Base-by-base conservation (phyloP, 2,113 vertebrate species). In the Cyrtonyx montezumae region DNA sequence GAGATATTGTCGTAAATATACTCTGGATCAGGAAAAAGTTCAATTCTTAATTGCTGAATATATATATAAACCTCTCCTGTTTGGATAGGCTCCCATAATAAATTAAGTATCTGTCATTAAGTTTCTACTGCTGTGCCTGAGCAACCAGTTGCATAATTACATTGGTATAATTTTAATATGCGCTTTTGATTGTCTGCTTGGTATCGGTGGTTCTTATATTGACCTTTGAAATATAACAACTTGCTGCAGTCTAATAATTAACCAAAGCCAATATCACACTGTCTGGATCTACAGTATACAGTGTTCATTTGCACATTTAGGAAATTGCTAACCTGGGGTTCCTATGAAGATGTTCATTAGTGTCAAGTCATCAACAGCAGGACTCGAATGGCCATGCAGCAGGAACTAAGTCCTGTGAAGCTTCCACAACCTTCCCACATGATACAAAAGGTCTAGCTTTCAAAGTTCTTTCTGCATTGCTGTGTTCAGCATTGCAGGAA, bases 221-320 rank as follows among this genome's bases (percentile, higher is more conserved):
- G 91, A 94, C 67, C 84, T 91, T 90, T 95, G 94, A 91, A 89
- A 93, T 16, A 37, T 14, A n/a, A 15, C 0, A 1, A 74, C 63
- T 69, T 91, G 13, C 37, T 70, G 10, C 5, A 65, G 70, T 82
- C 67, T 91, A 90, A 87, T 88, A 70, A 91, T 83, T 91, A 95
- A 91, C 70, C 45, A 65, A 76, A 28, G 46, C 53, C 15, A 61
- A 26, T 56, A 58, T 75, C 51, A 94, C 49, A 48, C 34, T 32
- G 21, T 6, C 43, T 42, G 42, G 6, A 9, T 70, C 17, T 2
- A 3, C 46, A 69, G 22, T 1, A 34, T 3, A 1, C 62, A 13
- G 48, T 40, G 48, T 25, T 56, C 48, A 11, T 5, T 0, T 63
- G 73, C 37, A 61, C 30, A 9, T 45, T 32, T 25, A 69, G 23